Evolutionary conservation across 2,113 vertebrate genomes (phyloP).

Genomic region (Cariama cristata): DNA sequence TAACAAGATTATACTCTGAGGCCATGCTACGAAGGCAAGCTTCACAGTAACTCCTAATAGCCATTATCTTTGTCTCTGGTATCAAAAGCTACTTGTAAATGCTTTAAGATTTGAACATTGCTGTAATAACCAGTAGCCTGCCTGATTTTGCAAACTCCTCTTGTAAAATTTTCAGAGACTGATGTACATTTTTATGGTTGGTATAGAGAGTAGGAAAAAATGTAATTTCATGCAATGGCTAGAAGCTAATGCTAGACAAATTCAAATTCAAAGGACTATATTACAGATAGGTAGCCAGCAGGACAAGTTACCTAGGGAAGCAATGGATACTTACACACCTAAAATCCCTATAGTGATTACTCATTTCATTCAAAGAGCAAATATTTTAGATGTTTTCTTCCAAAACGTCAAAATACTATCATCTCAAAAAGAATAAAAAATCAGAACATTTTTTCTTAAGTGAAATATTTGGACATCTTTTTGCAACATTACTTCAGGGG

Average conservation of each 20-base stretch:
- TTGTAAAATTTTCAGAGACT: neutral
- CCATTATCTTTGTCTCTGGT: neutral
- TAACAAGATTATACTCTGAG: neutral
- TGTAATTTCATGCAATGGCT: neutral
- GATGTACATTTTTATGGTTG: neutral
- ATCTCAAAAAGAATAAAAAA: neutral
- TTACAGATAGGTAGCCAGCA: neutral
- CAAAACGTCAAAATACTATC: neutral
- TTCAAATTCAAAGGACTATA: neutral
- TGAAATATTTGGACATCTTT: neutral
- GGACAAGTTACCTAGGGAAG: neutral
- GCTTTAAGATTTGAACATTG: neutral
- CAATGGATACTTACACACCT: neutral
- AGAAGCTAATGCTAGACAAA: neutral
- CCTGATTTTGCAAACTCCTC: neutral
- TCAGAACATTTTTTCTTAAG: neutral
- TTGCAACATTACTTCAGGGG: neutral
- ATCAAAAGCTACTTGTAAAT: neutral
- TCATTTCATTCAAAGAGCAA: neutral
- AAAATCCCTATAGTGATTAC: neutral
- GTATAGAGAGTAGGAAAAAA: neutral
- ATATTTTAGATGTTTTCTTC: neutral
- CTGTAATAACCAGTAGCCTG: neutral
- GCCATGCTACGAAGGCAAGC: neutral
- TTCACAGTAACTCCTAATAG: neutral